A percentile compares a stretch with the other conserved stretches of the same genome.
Conservation (phyloP, 2,113 vertebrate genomes). For the Menura novaehollandiae region DNA sequence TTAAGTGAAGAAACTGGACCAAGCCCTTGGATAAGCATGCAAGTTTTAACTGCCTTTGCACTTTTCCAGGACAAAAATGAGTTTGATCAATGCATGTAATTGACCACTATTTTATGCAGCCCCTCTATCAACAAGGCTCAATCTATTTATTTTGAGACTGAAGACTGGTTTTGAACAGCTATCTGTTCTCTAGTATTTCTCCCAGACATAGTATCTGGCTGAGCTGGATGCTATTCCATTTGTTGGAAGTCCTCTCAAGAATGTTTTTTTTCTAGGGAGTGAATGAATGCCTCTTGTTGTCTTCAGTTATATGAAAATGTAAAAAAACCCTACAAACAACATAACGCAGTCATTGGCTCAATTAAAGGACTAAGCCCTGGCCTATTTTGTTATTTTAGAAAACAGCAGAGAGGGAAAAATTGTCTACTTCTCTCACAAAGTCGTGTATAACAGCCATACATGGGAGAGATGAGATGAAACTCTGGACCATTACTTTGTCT, state of each 20-base stretch:
- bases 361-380: background rate
- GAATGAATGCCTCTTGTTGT: background rate
- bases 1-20: background rate
- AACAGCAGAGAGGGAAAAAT: background rate
- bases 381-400: background rate
- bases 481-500: background rate
- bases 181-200: background rate
- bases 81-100: background rate
- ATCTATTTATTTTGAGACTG: background rate
- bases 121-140: background rate
- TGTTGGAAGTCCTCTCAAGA: background rate
- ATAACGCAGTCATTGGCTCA: background rate
- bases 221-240: background rate
- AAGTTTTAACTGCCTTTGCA: background rate
- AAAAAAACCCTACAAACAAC: background rate
- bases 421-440: background rate
- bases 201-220: background rate
- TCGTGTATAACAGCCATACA: background rate
- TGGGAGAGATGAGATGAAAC: background rate
- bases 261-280: background rate
- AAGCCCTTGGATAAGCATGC: background rate
- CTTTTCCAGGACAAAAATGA: background rate
- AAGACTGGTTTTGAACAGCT: background rate
- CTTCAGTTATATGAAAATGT: background rate
- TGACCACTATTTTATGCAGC: background rate